Evolutionary conservation across 2,888 invertebrate genomes (phyloP).

Genomic region (Perdita meconis): DNA sequence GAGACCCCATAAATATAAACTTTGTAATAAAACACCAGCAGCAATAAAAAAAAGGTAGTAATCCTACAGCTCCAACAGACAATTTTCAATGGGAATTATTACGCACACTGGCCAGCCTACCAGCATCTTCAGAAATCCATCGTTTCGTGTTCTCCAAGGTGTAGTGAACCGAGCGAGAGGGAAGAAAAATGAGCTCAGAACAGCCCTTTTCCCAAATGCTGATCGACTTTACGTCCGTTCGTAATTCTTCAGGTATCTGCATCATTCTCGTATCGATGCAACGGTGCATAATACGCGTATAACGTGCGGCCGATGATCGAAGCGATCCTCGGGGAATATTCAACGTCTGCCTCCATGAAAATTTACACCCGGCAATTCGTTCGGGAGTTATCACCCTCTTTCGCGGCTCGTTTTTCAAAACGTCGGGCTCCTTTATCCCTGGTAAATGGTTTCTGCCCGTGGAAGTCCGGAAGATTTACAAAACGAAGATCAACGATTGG

Average conservation of each 20-base stretch:
- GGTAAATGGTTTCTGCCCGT: neutral
- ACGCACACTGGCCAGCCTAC: neutral
- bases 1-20: too few relatives aligned
- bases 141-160: slow-evolving; percentile 17
- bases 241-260: slow-evolving; percentile 31
- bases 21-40: too few relatives aligned
- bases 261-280: slow-evolving; percentile 37
- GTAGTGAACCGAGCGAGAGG: neutral
- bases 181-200: neutral
- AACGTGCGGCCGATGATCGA: slow-evolving; percentile 32
- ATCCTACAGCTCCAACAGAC: too few relatives aligned
- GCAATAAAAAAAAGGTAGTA: too few relatives aligned
- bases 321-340: slow-evolving; percentile 23
- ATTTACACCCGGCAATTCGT: slow-evolving; percentile 26
- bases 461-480: neutral
- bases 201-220: slow-evolving; percentile 24
- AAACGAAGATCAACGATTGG: neutral
- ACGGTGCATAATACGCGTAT: slow-evolving; percentile 21
- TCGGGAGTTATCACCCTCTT: neutral
- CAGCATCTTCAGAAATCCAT: slow-evolving; percentile 1
- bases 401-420: neutral
- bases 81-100: slow-evolving; percentile 1
- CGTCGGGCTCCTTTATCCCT: neutral
- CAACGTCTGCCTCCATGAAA: slow-evolving; percentile 11
- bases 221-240: slow-evolving; percentile 34